Conservation (phyloP, 92 coral and sea anemone genomes). For the Metridium senile region DNA sequence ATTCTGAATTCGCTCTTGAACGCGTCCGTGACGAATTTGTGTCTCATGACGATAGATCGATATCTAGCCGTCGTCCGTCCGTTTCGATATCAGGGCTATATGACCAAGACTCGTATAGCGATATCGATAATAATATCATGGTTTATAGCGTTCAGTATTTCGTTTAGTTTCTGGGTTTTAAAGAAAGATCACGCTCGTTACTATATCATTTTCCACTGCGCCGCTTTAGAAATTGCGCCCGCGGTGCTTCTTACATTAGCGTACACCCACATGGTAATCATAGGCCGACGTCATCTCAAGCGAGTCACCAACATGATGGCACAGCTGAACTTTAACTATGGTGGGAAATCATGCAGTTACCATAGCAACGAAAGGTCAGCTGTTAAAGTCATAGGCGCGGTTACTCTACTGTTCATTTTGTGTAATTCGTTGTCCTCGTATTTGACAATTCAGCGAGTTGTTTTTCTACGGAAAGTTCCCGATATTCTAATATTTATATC, state of each 20-base stretch:
- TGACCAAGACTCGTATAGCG: slow-evolving; percentile 13
- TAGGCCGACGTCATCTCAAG: slow-evolving; percentile 34
- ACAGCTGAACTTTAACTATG: slow-evolving; percentile 38
- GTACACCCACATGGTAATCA: slow-evolving; percentile 27
- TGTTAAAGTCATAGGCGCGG: slow-evolving; percentile 26
- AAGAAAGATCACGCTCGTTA: not conserved
- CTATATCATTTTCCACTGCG: slow-evolving; percentile 13
- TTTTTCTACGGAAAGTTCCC: slow-evolving; percentile 15
- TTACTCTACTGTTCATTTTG: slow-evolving; percentile 19
- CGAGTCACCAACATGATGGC: slow-evolving; percentile 30
- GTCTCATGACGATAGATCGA: slow-evolving; percentile 47
- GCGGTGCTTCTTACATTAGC: slow-evolving; percentile 30
- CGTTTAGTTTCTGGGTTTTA: slow-evolving; percentile 7
- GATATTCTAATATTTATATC: slow-evolving; percentile 22
- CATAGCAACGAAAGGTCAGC: slow-evolving; percentile 24
- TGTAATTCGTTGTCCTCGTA: slow-evolving; percentile 21
- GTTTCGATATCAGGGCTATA: slow-evolving; percentile 17
- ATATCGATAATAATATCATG: slow-evolving; percentile 25
- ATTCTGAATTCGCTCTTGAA: slow-evolving; percentile 19
- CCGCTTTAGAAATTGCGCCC: slow-evolving; percentile 27
- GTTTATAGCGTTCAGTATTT: slow-evolving; percentile 25
- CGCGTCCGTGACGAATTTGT: slow-evolving; percentile 45
- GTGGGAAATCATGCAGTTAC: slow-evolving; percentile 2
- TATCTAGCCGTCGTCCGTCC: slow-evolving; percentile 44
- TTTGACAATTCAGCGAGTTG: slow-evolving; percentile 12